Conservation (phyloP, 2,797 vertebrate genomes). For the Scomberomorus guttatus region DNA sequence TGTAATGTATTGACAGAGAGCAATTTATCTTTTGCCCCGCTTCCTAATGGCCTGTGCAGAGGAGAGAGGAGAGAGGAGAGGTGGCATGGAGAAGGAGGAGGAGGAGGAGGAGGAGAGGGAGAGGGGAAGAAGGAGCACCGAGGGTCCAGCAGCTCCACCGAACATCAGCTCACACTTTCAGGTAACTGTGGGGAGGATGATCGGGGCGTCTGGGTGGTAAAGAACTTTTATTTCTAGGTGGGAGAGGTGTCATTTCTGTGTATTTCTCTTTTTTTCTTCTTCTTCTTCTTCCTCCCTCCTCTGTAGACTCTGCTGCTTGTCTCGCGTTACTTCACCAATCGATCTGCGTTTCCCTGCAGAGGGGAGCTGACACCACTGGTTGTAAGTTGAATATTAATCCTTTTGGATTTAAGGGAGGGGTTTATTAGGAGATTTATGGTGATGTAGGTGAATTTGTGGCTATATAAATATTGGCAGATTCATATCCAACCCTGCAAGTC, state of each 20-base stretch:
- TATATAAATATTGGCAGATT: background rate
- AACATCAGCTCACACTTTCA: conserved; percentile 52
- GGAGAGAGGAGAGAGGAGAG: conserved; percentile 64
- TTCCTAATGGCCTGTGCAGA: conserved; percentile 86
- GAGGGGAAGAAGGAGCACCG: conserved; percentile 60
- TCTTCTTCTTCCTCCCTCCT: background rate
- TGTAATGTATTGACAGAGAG: conserved; percentile 89
- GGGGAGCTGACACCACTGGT: conserved; percentile 75
- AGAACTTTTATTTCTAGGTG: conserved; percentile 59
- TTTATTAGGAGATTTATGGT: conserved; percentile 14
- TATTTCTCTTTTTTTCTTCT: conserved; percentile 36
- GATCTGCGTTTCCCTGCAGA: conserved; percentile 75
- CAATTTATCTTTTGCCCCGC: conserved; percentile 86
- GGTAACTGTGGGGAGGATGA: conserved; percentile 52
- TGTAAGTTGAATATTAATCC: conserved; percentile 82
- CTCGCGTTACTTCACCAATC: conserved; percentile 82
- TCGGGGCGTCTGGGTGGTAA: conserved; percentile 55
- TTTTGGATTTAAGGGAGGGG: conserved; percentile 63
- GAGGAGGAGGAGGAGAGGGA: conserved; percentile 34
- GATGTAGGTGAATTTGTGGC: conserved; percentile 16
- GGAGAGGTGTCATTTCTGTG: conserved; percentile 45
- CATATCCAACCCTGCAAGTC: background rate
- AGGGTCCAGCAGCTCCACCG: conserved; percentile 69
- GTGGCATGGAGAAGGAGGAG: conserved; percentile 49
- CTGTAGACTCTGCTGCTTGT: conserved; percentile 42